Evolutionary conservation across 2,113 vertebrate species (phyloP), one percentile per base, ranked within the genome.

Genomic region (Rhynchomys soricoides): DNA sequence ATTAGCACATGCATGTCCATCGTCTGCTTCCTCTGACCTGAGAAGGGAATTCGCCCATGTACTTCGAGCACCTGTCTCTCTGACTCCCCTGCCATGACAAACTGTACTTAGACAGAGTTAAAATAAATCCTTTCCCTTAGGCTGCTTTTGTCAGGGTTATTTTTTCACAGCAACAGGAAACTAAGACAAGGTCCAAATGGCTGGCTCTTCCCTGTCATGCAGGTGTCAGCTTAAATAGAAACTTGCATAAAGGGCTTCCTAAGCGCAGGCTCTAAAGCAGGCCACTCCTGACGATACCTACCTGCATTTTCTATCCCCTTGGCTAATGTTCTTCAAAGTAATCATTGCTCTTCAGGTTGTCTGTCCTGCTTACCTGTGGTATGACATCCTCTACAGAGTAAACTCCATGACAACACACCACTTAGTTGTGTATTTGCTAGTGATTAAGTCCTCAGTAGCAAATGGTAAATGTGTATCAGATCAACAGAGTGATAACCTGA

Each of bases 361-460:
- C 52, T 26, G 77, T 66, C 70, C 71, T 62, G 90, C 59, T 86
- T 75, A 74, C 17, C 71, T 62, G 43, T 40, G 92, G 24, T 11
- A 77, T 37, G 45, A 37, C 48, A 88, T n/a, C 31, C 79, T 97
- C 74, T 95, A 90, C 62, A 59, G 62, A 88, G 8, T 57, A 93
- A 83, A 85, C 8, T 13, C 64, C 48, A 94, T 31, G n/a, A 79
- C 24, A 83, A 64, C 10, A 87, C 83, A 82, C 16, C 31, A 29
- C 89, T 86, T 57, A 66, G 79, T 15, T 45, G 52, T 73, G 13
- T 48, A 83, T 83, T 45, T 83, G 78, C 43, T 37, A 74, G 17
- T 88, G 68, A 40, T 31, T 78, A 59, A 82, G 21, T 75, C 59
- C 86, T 94, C 64, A 59, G 16, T 21, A 82, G 70, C 78, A 95